Evolutionary conservation across 2,797 vertebrate species (phyloP), one percentile per base, ranked within the genome.

Genomic region (Moxostoma hubbsi): DNA sequence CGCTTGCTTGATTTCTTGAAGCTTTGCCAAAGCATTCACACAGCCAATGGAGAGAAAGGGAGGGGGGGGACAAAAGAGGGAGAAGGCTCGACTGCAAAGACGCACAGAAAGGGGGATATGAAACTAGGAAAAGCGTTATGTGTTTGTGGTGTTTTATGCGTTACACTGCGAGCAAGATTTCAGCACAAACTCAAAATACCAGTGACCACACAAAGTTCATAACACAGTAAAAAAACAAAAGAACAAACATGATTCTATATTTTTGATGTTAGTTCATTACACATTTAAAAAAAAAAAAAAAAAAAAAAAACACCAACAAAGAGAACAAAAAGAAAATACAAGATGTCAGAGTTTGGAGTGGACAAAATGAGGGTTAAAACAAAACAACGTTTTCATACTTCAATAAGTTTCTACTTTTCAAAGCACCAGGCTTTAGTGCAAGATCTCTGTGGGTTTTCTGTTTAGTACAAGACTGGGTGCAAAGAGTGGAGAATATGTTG

Each of bases 401-500:
- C 83, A 50, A 53, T 12, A 59, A 18, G 66, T 71, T 75, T 82
- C 63, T 72, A 46, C 24, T 12, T 36, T 47, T 15, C 15, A 82
- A 16, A 73, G 70, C 18, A 79, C 55, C 50, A 81, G 46, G 59
- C 73, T 81, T 80, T 81, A 84, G 81, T 81, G 71, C 85, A 82
- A 82, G 82, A 63, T 77, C 83, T 76, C 68, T 81, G 80, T 82
- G 81, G 82, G 77, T 80, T 78, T 81, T 87, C 46, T 69, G 83
- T 54, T 54, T 45, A 82, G 76, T 78, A 67, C 50, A 79, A 79
- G 83, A 76, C 87, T 87, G 58, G 80, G 84, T 84, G 82, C 82
- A 87, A 85, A 75, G 65, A 83, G 79, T 88, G 88, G 83, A 83
- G 91, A 93, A 93, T 90, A 90, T 91, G 89, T 88, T 89, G 88